Evolutionary conservation across 2,113 vertebrate species (phyloP), one percentile per base, ranked within the genome.

Genomic region (Pteropus alecto): DNA sequence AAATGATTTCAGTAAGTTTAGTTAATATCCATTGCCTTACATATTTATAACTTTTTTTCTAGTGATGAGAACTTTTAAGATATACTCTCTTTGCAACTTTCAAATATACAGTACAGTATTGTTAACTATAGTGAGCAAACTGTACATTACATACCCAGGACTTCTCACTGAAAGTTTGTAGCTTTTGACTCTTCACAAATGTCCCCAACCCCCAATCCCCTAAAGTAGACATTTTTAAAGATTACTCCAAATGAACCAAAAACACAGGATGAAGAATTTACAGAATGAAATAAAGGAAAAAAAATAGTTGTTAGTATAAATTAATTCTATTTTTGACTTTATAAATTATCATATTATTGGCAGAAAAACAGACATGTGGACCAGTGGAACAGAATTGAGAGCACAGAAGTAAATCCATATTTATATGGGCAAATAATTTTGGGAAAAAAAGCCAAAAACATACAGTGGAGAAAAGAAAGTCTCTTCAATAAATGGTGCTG

Each of bases 271-370:
- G 9, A 92, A 83, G 33, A 87, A 78, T 87, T 78, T 67, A 73
- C 2, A 86, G 21, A 77, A 60, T 65, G 30, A 92, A 65, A 56
- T 33, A 76, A n/a, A 81, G 46, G 14, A 43, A 67, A 77, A 79
- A 67, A 61, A 54, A 0, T 1, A 81, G 38, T 51, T 67, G 30
- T 38, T 85, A 77, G 1, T 58, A 73, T 9, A 87, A 76, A 21
- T 92, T 77, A 92, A 86, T 93, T 90, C 41, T 61, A 58, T 84
- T 95, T 94, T 83, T 90, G n/a, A 90, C 71, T 87, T 76, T 82
- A 67, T 82, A 15, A 46, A 46, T 46, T 46, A 46, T 46, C 46
- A 46, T 46, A 13, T 46, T 46, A 46, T 46, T 46, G 46, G 10
- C 10, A 12, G 10, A 46, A 46, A 46, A 46, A 46, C 46, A 46